Evolutionary conservation across 2,113 vertebrate genomes (phyloP).

Genomic region (Lamprotornis superbus): DNA sequence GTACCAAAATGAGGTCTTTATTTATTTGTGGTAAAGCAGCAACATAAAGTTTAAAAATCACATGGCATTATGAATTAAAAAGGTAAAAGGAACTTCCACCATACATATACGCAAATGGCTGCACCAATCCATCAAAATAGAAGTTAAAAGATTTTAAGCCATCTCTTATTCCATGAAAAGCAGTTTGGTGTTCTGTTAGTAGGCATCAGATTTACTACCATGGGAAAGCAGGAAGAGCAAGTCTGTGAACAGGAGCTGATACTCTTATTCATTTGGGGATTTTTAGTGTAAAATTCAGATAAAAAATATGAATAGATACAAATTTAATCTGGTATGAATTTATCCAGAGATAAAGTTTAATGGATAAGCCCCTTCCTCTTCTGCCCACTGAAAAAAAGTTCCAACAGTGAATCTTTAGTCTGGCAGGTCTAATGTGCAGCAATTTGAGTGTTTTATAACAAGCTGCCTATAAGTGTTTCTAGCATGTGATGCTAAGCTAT

Average conservation of each 20-base stretch:
- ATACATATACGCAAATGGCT: background rate
- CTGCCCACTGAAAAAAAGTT: background rate
- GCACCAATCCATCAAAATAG: background rate
- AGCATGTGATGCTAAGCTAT: background rate
- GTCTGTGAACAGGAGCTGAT: background rate
- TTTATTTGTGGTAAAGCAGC: background rate
- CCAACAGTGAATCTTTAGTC: background rate
- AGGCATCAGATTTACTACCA: conserved; percentile 7
- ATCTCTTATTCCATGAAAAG: background rate
- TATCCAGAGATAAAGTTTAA: background rate
- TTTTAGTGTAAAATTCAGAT: conserved; percentile 19
- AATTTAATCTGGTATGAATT: background rate
- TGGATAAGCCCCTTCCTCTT: background rate
- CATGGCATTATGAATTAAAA: background rate
- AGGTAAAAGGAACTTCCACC: background rate
- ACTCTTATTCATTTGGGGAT: background rate
- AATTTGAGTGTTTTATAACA: background rate
- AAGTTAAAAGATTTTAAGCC: conserved; percentile 46
- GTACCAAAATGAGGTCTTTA: background rate
- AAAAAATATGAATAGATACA: background rate
- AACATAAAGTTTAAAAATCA: background rate
- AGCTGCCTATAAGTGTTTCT: background rate
- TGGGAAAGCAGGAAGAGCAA: conserved; percentile 13
- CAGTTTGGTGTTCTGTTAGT: background rate
- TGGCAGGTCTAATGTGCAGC: background rate